These are phyloP conservation scores for Arothron firmamentum DNA, from an alignment of 2,113 vertebrate genomes.

Conservation along the genomic window DNA sequence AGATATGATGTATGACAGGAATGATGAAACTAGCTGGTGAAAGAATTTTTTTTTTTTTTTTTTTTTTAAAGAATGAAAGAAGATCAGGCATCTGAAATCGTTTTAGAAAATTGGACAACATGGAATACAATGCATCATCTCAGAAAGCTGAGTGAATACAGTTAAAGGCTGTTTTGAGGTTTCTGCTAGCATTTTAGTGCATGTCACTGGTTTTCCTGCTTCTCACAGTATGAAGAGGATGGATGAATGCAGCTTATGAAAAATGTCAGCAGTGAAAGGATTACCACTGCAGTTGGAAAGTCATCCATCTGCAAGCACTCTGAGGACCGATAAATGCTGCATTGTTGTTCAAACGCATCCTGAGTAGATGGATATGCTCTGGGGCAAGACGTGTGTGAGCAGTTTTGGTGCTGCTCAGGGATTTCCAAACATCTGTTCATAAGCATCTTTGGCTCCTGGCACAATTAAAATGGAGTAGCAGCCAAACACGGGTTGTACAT, in stretches of 20 bases:
- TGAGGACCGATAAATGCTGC: slow-evolving; percentile 17
- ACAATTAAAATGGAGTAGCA: slow-evolving; percentile 37
- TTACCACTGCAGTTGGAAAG: slow-evolving; percentile 10
- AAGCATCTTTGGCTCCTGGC: slow-evolving; percentile 6
- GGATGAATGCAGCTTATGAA: background rate
- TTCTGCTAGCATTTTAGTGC: slow-evolving; percentile 12
- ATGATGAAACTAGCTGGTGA: too few relatives aligned
- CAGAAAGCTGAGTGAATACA: too few relatives aligned
- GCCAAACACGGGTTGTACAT: slow-evolving; percentile 1
- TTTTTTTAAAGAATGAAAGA: too few relatives aligned
- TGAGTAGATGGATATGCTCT: background rate
- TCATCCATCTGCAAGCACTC: background rate
- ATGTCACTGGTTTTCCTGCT: background rate
- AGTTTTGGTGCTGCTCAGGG: background rate
- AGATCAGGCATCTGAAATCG: too few relatives aligned
- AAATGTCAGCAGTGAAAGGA: slow-evolving; percentile 22
- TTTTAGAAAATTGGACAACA: too few relatives aligned
- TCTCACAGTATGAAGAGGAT: slow-evolving; percentile 1
- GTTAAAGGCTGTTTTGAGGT: background rate
- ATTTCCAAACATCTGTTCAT: slow-evolving; percentile 15
- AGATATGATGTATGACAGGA: too few relatives aligned
- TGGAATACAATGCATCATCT: too few relatives aligned
- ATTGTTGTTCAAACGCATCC: slow-evolving; percentile 11
- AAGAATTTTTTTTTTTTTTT: too few relatives aligned
- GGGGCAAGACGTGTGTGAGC: background rate